Base-by-base conservation (phyloP, 2,113 vertebrate species). In the Gulo gulo region DNA sequence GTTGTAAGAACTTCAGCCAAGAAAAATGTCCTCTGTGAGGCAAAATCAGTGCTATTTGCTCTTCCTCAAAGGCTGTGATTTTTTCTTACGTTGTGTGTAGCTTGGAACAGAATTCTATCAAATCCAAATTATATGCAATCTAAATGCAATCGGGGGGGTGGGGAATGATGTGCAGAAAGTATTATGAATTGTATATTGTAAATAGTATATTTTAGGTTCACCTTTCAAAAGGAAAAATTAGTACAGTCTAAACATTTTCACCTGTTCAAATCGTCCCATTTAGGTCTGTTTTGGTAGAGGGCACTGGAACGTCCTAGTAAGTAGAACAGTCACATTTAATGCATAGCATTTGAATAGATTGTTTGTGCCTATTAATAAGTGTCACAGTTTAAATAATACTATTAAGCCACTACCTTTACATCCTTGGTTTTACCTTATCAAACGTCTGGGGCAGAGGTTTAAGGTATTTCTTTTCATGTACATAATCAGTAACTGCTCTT, bases 381-480 rank as follows among this genome's bases (percentile, higher is more conserved):
- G 71, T 98, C 97, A 98, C 79, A 63, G 10, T 98, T 98, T 96
- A 96, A 98, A 93, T 97, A 97, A 98, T 98, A 95, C 87, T 97
- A 45, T 98, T 98, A 98, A 98, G 88, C 93, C 16, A 65, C 97
- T 95, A 97, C 65, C 86, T 98, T 97, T 95, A 96, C 95, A 97
- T 97, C 88, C 88, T 98, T 97, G 96, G 55, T 98, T 98, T 98
- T 97, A 98, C 94, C 96, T 96, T 96, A 67, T 55, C 98, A 88
- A 96, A 97, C 96, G 79, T 95, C 94, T 97, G 86, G 90, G 97
- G 86, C 97, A 98, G 96, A 98, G 87, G 93, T 98, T 98, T 94
- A 98, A 97, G 92, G 95, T 83, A 97, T 79, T 98, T 95, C 94
- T 98, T 98, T 98, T 98, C 85, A 97, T 97, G 86, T 97, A 90